phyloP scores from a whole-genome alignment of 1,140 invertebrate species.

The Lasioglossum baleicum region DNA sequence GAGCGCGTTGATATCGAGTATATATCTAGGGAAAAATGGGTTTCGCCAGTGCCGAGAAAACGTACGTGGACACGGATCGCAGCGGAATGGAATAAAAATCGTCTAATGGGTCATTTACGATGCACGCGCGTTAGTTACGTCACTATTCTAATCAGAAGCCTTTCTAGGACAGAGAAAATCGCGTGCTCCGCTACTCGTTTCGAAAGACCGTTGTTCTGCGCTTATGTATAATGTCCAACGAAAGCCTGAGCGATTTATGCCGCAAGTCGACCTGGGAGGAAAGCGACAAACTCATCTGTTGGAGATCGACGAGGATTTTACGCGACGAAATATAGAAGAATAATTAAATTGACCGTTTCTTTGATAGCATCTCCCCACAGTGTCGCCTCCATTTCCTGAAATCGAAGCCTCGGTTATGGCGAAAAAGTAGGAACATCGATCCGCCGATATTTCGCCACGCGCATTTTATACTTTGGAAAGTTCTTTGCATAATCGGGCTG shows the following conservation, averaged over 20 bases:
- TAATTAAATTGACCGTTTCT: no score
- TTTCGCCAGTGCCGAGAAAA: background rate
- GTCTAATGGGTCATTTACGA: slow-evolving; percentile 27
- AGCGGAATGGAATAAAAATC: background rate
- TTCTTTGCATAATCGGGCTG: slow-evolving; percentile 22
- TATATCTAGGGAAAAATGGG: background rate
- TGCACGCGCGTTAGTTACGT: slow-evolving; percentile 16
- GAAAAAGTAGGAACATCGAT: background rate
- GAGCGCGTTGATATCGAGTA: background rate
- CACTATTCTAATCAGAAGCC: slow-evolving; percentile 24
- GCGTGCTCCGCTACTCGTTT: background rate
- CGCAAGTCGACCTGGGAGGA: no score
- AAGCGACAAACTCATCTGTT: background rate
- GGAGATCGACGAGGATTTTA: no score
- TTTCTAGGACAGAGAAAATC: slow-evolving; percentile 40
- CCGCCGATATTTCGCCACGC: background rate
- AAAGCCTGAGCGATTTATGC: background rate
- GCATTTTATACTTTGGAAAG: slow-evolving; percentile 18
- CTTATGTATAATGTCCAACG: background rate
- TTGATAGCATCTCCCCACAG: background rate
- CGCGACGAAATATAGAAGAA: no score
- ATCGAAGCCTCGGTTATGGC: background rate
- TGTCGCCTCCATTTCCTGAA: background rate
- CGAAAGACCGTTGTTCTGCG: background rate
- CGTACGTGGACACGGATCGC: background rate